Evolutionary conservation across 2,113 vertebrate species (phyloP).

Genomic region (Seriola quinqueradiata): DNA sequence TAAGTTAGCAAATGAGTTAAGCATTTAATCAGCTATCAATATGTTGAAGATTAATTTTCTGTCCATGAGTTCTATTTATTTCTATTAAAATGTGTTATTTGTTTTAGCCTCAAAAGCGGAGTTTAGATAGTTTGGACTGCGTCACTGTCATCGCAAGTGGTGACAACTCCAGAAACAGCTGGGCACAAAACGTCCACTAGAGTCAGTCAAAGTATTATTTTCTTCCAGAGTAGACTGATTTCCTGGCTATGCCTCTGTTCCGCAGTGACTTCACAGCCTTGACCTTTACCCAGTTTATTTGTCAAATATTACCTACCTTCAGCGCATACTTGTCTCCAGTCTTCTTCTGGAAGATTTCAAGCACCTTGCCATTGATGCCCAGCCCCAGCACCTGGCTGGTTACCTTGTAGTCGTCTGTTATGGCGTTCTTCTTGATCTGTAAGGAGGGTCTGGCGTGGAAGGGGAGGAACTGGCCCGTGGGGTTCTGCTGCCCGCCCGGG

Average conservation of each 20-base stretch:
- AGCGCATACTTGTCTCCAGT: constrained; percentile 93
- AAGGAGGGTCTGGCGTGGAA: constrained; percentile 86
- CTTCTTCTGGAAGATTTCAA: constrained; percentile 93
- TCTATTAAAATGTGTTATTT: too few species aligned
- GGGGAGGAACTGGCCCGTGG: constrained; percentile 78
- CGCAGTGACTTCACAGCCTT: background rate
- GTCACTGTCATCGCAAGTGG: background rate
- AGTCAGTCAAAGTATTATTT: background rate
- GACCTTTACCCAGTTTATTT: background rate
- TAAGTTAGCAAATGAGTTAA: too few species aligned
- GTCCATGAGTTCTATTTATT: too few species aligned
- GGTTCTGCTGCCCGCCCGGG: constrained; percentile 76
- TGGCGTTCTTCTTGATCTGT: constrained; percentile 94
- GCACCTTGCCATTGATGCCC: constrained; percentile 96
- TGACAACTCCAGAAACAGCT: constrained; percentile 11
- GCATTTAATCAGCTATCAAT: background rate
- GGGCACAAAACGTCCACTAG: background rate
- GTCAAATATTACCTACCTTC: constrained; percentile 84
- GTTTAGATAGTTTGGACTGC: background rate
- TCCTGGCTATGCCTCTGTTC: background rate
- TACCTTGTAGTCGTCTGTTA: constrained; percentile 96
- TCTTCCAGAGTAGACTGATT: background rate
- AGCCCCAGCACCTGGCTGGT: constrained; percentile 94
- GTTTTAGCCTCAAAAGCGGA: background rate
- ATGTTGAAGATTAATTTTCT: background rate